Percentiles rank a stretch among this genome's conserved stretches.
phyloP scores from a whole-genome alignment of 2,888 invertebrate species.

The Hymenopus coronatus region DNA sequence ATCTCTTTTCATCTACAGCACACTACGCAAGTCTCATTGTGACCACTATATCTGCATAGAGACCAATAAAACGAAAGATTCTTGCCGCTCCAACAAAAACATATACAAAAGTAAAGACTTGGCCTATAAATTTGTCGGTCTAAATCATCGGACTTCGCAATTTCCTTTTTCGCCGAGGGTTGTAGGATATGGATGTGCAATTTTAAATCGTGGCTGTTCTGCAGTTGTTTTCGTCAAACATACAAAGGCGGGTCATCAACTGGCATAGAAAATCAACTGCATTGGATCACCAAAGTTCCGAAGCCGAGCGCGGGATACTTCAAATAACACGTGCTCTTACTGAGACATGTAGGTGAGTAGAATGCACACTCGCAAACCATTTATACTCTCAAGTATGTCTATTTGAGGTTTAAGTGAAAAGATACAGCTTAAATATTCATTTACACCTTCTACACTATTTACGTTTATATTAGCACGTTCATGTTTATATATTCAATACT shows the following conservation, averaged over 20 bases:
- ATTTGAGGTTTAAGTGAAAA: too few species aligned
- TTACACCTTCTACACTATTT: too few species aligned
- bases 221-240: too few species aligned
- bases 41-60: neutral
- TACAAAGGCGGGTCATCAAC: too few species aligned
- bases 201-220: too few species aligned
- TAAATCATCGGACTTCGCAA: neutral
- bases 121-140: conserved; percentile 5
- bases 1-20: neutral
- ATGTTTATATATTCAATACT: too few species aligned
- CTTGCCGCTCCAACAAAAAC: neutral
- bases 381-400: too few species aligned
- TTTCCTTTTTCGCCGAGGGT: neutral
- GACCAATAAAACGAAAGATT: neutral
- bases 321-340: neutral
- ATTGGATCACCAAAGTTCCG: neutral
- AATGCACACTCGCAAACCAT: too few species aligned
- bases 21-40: conserved; percentile 11
- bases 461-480: too few species aligned
- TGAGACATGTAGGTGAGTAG: neutral
- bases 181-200: neutral
- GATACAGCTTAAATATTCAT: too few species aligned
- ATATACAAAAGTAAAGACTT: conserved; percentile 12
- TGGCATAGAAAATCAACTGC: neutral
- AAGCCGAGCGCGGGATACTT: neutral